Percentiles rank a stretch among this genome's conserved stretches.
These are phyloP conservation scores for Chaetogeoica ovagalla DNA, from an alignment of 2,888 invertebrate genomes.

Conservation along the genomic window DNA sequence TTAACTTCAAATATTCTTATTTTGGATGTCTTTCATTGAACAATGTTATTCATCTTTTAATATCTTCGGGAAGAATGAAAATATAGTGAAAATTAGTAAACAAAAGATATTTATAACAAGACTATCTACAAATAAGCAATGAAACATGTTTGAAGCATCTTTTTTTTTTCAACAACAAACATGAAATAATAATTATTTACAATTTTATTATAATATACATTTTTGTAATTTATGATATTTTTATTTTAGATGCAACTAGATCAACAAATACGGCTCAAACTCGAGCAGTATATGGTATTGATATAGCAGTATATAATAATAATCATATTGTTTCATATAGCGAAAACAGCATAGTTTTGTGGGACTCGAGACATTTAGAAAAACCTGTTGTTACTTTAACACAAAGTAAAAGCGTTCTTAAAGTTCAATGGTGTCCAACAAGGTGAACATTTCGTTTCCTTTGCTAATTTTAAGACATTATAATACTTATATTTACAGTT, in stretches of 20 bases:
- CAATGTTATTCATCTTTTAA: too few species aligned
- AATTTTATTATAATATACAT: too few species aligned
- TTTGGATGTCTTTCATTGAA: too few species aligned
- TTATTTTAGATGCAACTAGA: conserved; percentile 72
- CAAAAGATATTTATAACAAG: too few species aligned
- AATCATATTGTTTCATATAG: conserved; percentile 81
- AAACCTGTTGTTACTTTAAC: conserved; percentile 77
- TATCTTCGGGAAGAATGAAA: too few species aligned
- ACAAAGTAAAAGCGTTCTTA: conserved; percentile 71
- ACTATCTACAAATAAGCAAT: too few species aligned
- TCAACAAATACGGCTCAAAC: conserved; percentile 71
- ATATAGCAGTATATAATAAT: conserved; percentile 76
- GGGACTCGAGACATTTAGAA: conserved; percentile 87
- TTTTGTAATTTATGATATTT: conserved; percentile 60
- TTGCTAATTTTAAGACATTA: not conserved
- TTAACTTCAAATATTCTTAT: too few species aligned
- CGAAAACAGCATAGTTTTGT: conserved; percentile 79
- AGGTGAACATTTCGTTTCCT: conserved; percentile 62
- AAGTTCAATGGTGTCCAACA: conserved; percentile 87
- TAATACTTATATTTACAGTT: not conserved
- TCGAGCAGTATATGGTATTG: conserved; percentile 82
- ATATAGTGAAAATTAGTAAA: too few species aligned
- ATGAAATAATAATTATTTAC: too few species aligned
- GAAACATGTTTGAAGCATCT: too few species aligned
- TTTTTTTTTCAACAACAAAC: too few species aligned